Base-by-base conservation (phyloP, 1,140 invertebrate genomes). In the Lordiphosa clarofinis region DNA sequence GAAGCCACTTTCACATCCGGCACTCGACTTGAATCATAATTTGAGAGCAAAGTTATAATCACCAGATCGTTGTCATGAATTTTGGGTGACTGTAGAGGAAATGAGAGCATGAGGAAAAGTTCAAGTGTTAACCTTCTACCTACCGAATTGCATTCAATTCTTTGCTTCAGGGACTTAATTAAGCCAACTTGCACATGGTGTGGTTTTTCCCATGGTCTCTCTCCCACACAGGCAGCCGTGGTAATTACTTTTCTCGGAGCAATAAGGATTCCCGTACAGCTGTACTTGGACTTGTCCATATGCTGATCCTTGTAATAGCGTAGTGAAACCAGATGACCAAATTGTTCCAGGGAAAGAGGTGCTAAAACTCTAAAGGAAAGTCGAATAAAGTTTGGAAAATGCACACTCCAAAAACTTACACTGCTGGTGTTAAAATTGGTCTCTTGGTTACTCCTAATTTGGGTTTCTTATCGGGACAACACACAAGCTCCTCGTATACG, bases 11-110 rank as follows among this genome's bases (percentile, higher is more conserved):
- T 36, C 5, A 28, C 36, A 39, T 42, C 46, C 2, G 10, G 8
- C n/a, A 1, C 4, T 4, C 3, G 0, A 36, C 1, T 12, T n/a
- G 31, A 11, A 24, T 12, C 9, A 40, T 12, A 1, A 8, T 6
- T 1, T 36, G 46, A 8, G 2, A 36, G 0, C 4, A 58, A 5
- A 28, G 5, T 28, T 7, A 28, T 8, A 0, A 57, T 6, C 7
- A 37, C 54, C 5, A 63, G 19, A 39, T 57, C 54, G 7, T 50
- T 46, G 0, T 40, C 21, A 44, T 44, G 11, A 6, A 11, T 11
- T 1, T 5, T 1, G 3, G 21, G 21, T n/a, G n/a, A 0, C 42
- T 37, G 7, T 31, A 6, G 6, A 6, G 8, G 4, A 11, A 31
- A 6, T 48, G 36, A 10, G 8, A 13, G 15, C 12, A 15, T 11